These are phyloP conservation scores for Heliconius sara DNA, from an alignment of 2,888 invertebrate genomes.

Conservation along the genomic window DNA sequence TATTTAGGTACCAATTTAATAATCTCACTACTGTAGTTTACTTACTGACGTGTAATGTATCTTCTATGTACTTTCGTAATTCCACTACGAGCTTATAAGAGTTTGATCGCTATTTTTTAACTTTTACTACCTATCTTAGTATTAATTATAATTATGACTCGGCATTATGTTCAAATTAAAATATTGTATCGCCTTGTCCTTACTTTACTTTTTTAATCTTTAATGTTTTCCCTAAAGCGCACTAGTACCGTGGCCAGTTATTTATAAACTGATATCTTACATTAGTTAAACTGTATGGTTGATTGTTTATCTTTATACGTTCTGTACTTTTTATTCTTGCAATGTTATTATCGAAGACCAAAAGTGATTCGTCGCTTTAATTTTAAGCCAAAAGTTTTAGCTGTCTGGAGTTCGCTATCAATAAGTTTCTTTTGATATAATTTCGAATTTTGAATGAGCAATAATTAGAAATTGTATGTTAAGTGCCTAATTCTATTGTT, in stretches of 20 bases:
- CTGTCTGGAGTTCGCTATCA: slow-evolving; percentile 39
- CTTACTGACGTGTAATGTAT: slow-evolving; percentile 57
- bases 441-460: slow-evolving; percentile 46
- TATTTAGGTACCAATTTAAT: slow-evolving; percentile 81
- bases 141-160: slow-evolving; percentile 66
- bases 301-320: slow-evolving; percentile 41
- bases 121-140: slow-evolving; percentile 75
- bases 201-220: slow-evolving; percentile 55
- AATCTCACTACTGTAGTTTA: slow-evolving; percentile 79
- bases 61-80: slow-evolving; percentile 65
- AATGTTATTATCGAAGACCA: slow-evolving; percentile 40
- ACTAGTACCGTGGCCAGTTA: slow-evolving; percentile 81
- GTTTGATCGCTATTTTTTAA: slow-evolving; percentile 66
- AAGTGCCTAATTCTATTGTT: slow-evolving; percentile 46
- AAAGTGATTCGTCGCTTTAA: slow-evolving; percentile 47
- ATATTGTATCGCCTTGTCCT: slow-evolving; percentile 37
- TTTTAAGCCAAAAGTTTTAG: slow-evolving; percentile 45
- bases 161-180: slow-evolving; percentile 54
- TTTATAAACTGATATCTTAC: slow-evolving; percentile 72
- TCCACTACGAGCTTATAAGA: slow-evolving; percentile 64
- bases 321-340: slow-evolving; percentile 39
- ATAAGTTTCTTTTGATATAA: slow-evolving; percentile 47
- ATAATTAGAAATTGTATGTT: slow-evolving; percentile 28
- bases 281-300: slow-evolving; percentile 62
- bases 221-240: slow-evolving; percentile 67